phyloP scores from a whole-genome alignment of 2,888 invertebrate species.

The Mongoloraphidia duomilia region DNA sequence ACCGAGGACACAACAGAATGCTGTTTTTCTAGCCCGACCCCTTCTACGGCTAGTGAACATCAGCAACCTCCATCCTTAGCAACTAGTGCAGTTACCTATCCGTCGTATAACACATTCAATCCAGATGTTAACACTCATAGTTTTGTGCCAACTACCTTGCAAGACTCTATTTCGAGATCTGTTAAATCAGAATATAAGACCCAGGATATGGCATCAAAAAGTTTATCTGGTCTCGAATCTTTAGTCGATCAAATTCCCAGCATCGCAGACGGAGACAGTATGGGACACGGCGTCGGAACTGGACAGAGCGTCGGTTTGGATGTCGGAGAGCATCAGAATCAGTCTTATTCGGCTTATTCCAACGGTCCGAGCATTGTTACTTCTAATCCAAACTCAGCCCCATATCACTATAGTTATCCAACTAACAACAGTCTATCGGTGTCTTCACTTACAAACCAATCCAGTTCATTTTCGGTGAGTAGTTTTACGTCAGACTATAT shows the following conservation, averaged over 20 bases:
- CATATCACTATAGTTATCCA: slow-evolving; percentile 17
- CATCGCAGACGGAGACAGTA: slow-evolving; percentile 55
- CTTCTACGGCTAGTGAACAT: slow-evolving; percentile 19
- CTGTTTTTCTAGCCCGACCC: slow-evolving; percentile 36
- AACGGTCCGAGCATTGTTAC: slow-evolving; percentile 28
- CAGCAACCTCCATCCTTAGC: slow-evolving; percentile 10
- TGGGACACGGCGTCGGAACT: slow-evolving; percentile 12
- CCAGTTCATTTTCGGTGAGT: slow-evolving; percentile 31
- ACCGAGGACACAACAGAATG: slow-evolving; percentile 28
- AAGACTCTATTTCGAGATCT: slow-evolving; percentile 18
- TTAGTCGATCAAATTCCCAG: slow-evolving; percentile 85
- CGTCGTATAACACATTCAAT: slow-evolving; percentile 26
- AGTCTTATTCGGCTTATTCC: slow-evolving; percentile 18
- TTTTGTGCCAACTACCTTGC: slow-evolving; percentile 19
- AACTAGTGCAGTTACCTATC: slow-evolving; percentile 24
- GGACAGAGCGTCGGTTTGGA: slow-evolving; percentile 11
- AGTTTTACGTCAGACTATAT: slow-evolving; percentile 23
- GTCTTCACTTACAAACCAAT: slow-evolving; percentile 23
- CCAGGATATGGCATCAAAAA: slow-evolving; percentile 73
- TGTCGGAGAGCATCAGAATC: slow-evolving; percentile 19
- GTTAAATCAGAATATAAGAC: slow-evolving; percentile 22
- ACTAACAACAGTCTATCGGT: slow-evolving; percentile 25
- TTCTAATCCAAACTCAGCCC: slow-evolving; percentile 26
- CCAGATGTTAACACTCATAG: slow-evolving; percentile 24
- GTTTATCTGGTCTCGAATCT: slow-evolving; percentile 73